Evolutionary conservation across 2,797 vertebrate genomes (phyloP), one percentile per base, ranked within the genome.

Genomic region (Syndactyla subalaris): DNA sequence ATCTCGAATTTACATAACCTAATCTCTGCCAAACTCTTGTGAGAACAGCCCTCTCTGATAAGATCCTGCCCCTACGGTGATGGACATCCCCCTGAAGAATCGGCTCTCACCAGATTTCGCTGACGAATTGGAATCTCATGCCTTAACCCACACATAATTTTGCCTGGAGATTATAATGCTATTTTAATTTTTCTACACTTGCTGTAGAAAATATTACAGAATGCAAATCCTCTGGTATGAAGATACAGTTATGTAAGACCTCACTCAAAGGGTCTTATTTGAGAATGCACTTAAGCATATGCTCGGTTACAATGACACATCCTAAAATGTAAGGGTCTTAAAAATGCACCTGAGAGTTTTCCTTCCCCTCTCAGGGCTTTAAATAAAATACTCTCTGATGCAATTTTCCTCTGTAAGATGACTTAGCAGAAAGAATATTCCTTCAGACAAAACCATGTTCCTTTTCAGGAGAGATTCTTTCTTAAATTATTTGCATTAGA

Each of bases 161-260:
- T 95, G 95, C 87, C 94, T 92, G 85, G 76, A 96, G 92, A 92
- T 94, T 85, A 95, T 59, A 92, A 85, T 54, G 74, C 85, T 94
- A 88, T 96, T 89, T 96, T 86, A 94, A 76, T 88, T 91, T 93
- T 90, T 79, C 92, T 92, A 70, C 83, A 43, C 77, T 93, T 76
- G 59, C 91, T 95, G 76, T 49, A 87, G 83, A 85, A 95, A 92
- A 95, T 91, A 94, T 82, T 94, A 94, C 78, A 65, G 66, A 91
- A 90, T 67, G 67, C 77, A 95, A 85, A 93, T 92, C 83, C 59
- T 94, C 88, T 79, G 67, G 58, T 93, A 88, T 29, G 77, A 94
- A 96, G 94, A 89, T 63, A 88, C 55, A 82, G 89, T 95, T 93
- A 96, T 76, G 71, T 92, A 96, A 96, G 91, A 46, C 36, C 76